Conservation (phyloP, 2,888 invertebrate species). For the Drosophila acutilabella region DNA sequence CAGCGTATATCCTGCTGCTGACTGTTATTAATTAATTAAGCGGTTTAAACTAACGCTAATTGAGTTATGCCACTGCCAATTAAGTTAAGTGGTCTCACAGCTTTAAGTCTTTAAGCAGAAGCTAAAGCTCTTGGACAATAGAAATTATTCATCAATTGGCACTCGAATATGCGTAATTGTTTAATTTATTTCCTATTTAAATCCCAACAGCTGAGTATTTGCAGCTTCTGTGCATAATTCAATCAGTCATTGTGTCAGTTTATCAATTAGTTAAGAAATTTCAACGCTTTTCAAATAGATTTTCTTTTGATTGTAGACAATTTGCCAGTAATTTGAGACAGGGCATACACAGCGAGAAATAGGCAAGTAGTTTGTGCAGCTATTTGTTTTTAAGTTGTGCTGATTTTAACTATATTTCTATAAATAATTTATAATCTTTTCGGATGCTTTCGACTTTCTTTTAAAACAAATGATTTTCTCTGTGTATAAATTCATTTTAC, state of each 20-base stretch:
- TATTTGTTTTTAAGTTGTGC: no score
- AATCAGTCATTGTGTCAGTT: neutral
- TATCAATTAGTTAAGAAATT: neutral
- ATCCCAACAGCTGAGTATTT: neutral
- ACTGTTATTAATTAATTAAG: constrained; percentile 20
- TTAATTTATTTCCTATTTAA: constrained; percentile 5
- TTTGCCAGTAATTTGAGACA: neutral
- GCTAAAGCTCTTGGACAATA: neutral
- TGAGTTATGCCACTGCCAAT: neutral
- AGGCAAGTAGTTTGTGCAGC: no score
- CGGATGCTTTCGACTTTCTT: no score
- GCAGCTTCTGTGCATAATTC: neutral
- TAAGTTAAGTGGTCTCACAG: neutral
- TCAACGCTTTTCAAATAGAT: neutral
- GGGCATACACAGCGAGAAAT: no score
- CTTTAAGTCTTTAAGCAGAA: neutral
- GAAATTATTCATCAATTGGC: neutral
- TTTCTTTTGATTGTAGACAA: neutral
- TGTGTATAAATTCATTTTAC: neutral
- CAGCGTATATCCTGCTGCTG: neutral
- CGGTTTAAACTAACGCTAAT: constrained; percentile 2
- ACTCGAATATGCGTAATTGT: constrained; percentile 14
- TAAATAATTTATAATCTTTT: no score
- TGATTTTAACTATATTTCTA: no score
- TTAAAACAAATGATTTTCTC: neutral